phyloP scores from a whole-genome alignment of 2,797 vertebrate genomes.

The Heterohyrax brucei region DNA sequence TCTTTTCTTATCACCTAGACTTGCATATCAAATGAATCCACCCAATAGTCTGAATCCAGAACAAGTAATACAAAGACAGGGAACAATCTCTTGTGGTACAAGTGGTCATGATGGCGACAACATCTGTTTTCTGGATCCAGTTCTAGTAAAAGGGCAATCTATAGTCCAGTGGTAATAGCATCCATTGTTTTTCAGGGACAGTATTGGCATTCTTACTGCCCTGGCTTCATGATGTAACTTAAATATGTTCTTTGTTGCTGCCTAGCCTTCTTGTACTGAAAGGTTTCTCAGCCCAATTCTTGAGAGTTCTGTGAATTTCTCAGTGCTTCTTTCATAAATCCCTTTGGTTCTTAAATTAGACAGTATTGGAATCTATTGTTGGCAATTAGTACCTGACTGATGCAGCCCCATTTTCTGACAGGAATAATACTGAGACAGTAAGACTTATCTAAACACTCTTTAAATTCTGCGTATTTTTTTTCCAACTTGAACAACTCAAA shows the following conservation, averaged over 20 bases:
- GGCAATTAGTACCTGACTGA: neutral
- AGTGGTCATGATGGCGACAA: too few relatives aligned
- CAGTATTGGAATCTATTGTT: too few relatives aligned
- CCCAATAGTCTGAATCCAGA: neutral
- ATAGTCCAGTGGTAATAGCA: neutral
- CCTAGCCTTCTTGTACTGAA: neutral
- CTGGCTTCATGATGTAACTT: neutral
- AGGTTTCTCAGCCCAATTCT: neutral
- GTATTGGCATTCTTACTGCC: neutral
- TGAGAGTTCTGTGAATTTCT: slow-evolving; percentile 13
- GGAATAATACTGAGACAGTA: neutral
- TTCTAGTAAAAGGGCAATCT: neutral
- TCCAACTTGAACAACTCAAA: neutral
- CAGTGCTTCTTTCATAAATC: neutral
- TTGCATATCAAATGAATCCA: neutral
- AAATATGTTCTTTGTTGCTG: neutral
- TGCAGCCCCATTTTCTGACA: neutral
- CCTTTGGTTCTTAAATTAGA: neutral
- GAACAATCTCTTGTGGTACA: neutral
- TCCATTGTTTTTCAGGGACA: neutral
- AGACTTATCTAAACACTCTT: slow-evolving; percentile 6
- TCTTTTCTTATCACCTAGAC: neutral
- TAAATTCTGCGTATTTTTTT: slow-evolving; percentile 44
- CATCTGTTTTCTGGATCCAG: neutral
- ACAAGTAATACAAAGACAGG: neutral